Evolutionary conservation across 2,113 vertebrate species (phyloP).

Genomic region (Redunca redunca): DNA sequence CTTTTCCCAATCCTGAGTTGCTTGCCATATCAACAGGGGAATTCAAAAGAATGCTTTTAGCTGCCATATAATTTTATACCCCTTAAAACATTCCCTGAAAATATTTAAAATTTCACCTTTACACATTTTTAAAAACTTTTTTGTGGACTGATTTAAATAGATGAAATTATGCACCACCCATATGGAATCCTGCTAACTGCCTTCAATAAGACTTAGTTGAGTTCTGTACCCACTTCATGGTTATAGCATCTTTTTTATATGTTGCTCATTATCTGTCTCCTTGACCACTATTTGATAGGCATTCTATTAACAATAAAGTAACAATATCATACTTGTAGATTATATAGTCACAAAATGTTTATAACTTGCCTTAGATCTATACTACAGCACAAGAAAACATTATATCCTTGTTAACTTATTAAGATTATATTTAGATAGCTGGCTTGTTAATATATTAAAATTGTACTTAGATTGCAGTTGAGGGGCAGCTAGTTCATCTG

Average conservation of each 20-base stretch:
- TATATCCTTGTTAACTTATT: background rate
- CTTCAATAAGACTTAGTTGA: background rate
- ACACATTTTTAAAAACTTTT: background rate
- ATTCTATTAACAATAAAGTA: background rate
- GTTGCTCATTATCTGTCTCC: background rate
- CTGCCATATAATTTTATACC: background rate
- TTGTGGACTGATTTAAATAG: background rate
- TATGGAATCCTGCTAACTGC: background rate
- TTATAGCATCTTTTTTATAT: background rate
- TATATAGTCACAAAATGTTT: background rate
- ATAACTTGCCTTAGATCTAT: background rate
- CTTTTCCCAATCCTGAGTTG: background rate
- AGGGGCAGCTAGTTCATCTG: background rate
- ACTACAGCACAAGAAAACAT: background rate
- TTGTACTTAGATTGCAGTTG: background rate
- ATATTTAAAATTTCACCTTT: background rate
- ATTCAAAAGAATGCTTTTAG: background rate
- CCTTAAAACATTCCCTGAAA: background rate
- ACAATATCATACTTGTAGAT: background rate
- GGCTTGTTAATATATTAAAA: background rate
- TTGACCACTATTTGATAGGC: background rate
- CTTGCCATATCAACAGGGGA: background rate
- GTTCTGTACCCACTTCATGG: background rate
- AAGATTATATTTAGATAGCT: slow-evolving; percentile 25
- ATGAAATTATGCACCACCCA: background rate